Evolutionary conservation across 2,113 vertebrate species (phyloP).

Genomic region (Muscicapa adusta): DNA sequence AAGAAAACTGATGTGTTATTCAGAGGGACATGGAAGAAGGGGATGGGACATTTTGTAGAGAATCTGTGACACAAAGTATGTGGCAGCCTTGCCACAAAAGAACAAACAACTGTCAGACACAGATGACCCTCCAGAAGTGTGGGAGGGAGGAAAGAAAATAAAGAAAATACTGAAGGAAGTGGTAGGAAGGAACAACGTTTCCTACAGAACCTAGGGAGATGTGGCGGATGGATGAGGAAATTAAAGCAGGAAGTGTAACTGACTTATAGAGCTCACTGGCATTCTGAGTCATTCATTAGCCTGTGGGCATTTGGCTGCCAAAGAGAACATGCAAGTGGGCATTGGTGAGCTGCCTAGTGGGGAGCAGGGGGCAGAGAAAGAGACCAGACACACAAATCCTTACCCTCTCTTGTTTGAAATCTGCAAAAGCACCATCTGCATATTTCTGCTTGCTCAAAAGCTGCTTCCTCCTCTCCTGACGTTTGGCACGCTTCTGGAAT

Average conservation of each 20-base stretch:
- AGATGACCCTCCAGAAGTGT: slow-evolving; percentile 40
- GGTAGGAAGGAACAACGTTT: not conserved
- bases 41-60: not conserved
- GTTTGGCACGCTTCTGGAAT: slow-evolving; percentile 92
- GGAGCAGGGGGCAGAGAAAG: slow-evolving; percentile 39
- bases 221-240: slow-evolving; percentile 42
- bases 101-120: slow-evolving; percentile 32
- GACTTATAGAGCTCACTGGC: slow-evolving; percentile 69
- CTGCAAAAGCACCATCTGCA: slow-evolving; percentile 76
- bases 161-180: slow-evolving; percentile 46
- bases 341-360: slow-evolving; percentile 24
- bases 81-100: slow-evolving; percentile 20
- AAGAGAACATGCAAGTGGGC: slow-evolving; percentile 67
- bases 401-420: slow-evolving; percentile 90
- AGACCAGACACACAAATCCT: slow-evolving; percentile 59
- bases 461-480: slow-evolving; percentile 88
- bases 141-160: slow-evolving; percentile 28
- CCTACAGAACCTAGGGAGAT: slow-evolving; percentile 5
- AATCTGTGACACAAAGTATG: slow-evolving; percentile 14
- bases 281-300: slow-evolving; percentile 67
- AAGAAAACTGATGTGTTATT: not conserved
- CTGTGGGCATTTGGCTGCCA: slow-evolving; percentile 66
- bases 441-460: slow-evolving; percentile 89
- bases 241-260: slow-evolving; percentile 67
- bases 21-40: not conserved